phyloP scores from a whole-genome alignment of 2,113 vertebrate species.

The Diadophis punctatus region DNA sequence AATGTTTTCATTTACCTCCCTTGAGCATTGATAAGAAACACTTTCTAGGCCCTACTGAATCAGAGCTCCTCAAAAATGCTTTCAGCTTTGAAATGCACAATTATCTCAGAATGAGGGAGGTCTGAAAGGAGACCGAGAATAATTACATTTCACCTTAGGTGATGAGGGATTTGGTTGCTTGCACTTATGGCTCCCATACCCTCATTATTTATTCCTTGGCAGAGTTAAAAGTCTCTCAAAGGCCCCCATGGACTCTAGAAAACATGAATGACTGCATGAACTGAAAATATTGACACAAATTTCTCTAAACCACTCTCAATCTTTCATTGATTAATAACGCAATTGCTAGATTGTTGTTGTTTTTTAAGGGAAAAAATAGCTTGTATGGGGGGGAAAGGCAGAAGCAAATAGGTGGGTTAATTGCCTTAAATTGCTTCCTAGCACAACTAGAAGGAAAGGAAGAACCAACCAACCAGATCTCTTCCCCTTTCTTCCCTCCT shows the following conservation, averaged over 20 bases:
- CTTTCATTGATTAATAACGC: conserved; percentile 24
- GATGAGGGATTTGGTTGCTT: conserved; percentile 2
- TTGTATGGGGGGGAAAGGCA: background rate
- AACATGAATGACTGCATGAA: background rate
- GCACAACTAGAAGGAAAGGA: background rate
- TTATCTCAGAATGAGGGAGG: conserved; percentile 26
- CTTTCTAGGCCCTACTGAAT: conserved; percentile 16
- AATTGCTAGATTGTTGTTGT: background rate
- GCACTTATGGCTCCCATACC: conserved; percentile 26
- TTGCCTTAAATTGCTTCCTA: conserved; percentile 2
- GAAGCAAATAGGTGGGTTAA: background rate
- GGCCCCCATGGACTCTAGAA: background rate
- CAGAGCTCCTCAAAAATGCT: conserved; percentile 37
- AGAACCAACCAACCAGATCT: background rate
- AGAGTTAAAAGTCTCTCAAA: background rate
- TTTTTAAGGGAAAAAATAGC: background rate
- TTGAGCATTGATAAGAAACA: conserved; percentile 10
- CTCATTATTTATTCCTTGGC: conserved; percentile 11
- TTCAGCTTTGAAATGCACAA: conserved; percentile 36
- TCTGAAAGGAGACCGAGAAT: conserved; percentile 11
- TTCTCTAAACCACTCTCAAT: background rate
- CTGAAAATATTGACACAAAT: conserved; percentile 17
- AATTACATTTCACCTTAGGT: conserved; percentile 25
- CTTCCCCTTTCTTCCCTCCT: background rate
- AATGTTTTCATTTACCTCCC: conserved; percentile 26